These are phyloP conservation scores for Caenorhabditis brenneri DNA, from an alignment of 1,140 invertebrate genomes.

Conservation along the genomic window DNA sequence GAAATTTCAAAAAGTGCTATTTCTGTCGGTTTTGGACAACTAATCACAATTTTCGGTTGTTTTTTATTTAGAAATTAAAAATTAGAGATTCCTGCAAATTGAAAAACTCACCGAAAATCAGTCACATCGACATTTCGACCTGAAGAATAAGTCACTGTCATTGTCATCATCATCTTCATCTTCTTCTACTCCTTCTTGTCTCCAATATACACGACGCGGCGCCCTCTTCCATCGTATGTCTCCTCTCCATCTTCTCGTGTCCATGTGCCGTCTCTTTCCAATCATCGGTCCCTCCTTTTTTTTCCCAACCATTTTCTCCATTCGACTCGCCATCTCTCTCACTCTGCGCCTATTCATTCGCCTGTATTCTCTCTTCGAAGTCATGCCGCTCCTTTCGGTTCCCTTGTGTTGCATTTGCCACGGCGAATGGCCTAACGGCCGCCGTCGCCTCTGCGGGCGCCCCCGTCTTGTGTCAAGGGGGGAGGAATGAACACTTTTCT, in stretches of 20 bases:
- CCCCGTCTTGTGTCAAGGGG: no score
- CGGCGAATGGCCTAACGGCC: slow-evolving; percentile 23
- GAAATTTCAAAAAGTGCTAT: no score
- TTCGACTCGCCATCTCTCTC: neutral
- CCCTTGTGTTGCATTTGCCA: slow-evolving; percentile 34
- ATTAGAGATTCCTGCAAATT: neutral
- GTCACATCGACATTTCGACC: no score
- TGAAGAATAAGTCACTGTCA: neutral
- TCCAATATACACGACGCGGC: neutral
- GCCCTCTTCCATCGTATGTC: neutral
- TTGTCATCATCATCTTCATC: neutral
- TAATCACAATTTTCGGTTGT: no score
- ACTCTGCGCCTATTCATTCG: neutral
- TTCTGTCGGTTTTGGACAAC: no score
- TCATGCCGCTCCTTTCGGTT: neutral
- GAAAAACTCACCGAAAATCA: no score
- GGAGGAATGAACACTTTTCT: slow-evolving; percentile 41
- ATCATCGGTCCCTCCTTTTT: neutral
- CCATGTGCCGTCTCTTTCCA: slow-evolving; percentile 6
- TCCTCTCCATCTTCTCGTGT: neutral
- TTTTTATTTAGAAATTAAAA: no score
- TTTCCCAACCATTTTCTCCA: neutral
- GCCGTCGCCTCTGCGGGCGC: slow-evolving; percentile 19
- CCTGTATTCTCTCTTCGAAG: neutral
- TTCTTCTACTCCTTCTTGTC: neutral